Base-by-base conservation (phyloP, 2,888 invertebrate species). In the Hirtodrosophila histrioides region DNA sequence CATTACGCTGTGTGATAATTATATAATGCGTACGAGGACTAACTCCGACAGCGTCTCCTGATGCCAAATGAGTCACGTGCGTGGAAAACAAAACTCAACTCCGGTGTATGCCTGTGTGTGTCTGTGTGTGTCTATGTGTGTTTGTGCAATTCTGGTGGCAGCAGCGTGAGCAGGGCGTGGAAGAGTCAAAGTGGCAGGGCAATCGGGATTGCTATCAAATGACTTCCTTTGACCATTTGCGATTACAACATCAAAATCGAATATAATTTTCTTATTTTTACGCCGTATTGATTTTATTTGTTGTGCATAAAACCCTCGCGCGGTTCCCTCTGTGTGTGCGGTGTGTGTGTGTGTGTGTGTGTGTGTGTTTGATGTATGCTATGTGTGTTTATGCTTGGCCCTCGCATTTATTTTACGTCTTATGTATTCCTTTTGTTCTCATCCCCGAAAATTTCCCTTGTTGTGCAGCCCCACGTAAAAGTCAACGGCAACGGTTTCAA, bases 231-330 rank as follows among this genome's bases (percentile, higher is more conserved):
- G 68, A 57, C 79, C 74, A 76, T 76, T 57, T 70, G 55, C 61
- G 75, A 80, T 80, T 79, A 77, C 77, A 71, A 75, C 80, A 83
- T 80, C 70, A 78, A 78, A 64, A 69, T 78, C 54, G 55, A 65
- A 57, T 43, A 76, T 75, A 67, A 75, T 60, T 69, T 71, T 68
- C 69, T 70, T 57, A 76, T 68, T 78, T 84, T 84, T 81, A 84
- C 51, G 70, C 71, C 71, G 56, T 77, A 79, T 80, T 80, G 80
- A 80, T 80, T 80, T 83, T 83, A 71, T 77, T 77, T 82, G 74
- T 66, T 77, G 69, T 80, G 71, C 69, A 79, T 78, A 68, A 77
- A 77, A 66, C 41, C 43, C 51, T 45, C 17, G 37, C 4, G 17
- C 17, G 17, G 1, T 17, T 17, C 17, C 2, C 17, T 17, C 17